These are phyloP conservation scores for Euura saliciscinereae DNA, from an alignment of 1,140 invertebrate species.

Conservation along the genomic window DNA sequence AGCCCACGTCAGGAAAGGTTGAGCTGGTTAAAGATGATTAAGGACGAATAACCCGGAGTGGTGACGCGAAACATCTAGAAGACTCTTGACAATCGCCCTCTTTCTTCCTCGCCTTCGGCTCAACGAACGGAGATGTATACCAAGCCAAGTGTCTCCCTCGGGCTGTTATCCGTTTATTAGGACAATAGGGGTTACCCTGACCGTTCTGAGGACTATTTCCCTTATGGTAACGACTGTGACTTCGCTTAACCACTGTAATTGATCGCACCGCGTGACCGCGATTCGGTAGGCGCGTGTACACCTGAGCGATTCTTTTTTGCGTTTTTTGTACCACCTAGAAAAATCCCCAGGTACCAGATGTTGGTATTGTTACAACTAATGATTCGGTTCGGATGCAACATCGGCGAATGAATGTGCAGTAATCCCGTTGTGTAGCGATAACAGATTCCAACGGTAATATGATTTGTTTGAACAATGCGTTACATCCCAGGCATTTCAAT, in stretches of 20 bases:
- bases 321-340: no score
- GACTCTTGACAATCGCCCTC: neutral
- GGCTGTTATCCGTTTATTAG: conserved; percentile 4
- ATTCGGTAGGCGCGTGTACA: neutral
- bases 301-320: neutral
- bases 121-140: neutral
- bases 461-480: no score
- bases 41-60: neutral
- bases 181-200: neutral
- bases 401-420: no score
- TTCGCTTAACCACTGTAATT: neutral
- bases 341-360: no score
- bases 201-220: neutral
- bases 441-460: no score
- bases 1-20: neutral
- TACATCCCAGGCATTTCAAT: no score
- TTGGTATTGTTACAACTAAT: no score
- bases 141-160: neutral
- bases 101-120: neutral
- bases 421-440: no score
- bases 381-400: no score
- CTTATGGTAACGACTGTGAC: neutral
- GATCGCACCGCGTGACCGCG: neutral
- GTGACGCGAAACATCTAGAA: neutral
- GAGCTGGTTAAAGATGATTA: neutral